phyloP scores from a whole-genome alignment of 2,113 vertebrate species.

The Ovis canadensis region DNA sequence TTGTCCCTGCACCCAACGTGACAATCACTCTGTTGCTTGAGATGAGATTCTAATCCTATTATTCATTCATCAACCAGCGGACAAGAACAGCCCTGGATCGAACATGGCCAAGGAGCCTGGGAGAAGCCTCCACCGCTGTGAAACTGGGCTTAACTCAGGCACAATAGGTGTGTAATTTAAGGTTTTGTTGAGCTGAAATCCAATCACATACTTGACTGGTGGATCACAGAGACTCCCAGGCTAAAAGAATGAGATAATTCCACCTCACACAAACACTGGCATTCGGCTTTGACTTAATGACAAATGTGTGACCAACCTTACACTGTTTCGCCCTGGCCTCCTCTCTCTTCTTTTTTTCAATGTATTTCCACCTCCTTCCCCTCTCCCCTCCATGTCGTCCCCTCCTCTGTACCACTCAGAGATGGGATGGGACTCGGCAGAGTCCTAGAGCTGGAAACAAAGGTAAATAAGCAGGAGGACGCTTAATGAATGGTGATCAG shows the following conservation, averaged over 20 bases:
- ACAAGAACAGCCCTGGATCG: slow-evolving; percentile 85
- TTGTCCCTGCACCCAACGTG: slow-evolving; percentile 83
- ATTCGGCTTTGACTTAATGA: slow-evolving; percentile 81
- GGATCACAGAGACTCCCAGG: slow-evolving; percentile 94
- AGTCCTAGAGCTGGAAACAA: background rate
- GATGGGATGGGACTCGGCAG: background rate
- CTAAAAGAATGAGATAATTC: slow-evolving; percentile 88
- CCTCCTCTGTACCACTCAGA: background rate
- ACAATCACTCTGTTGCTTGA: slow-evolving; percentile 85
- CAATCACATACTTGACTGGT: slow-evolving; percentile 99
- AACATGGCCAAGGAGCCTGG: slow-evolving; percentile 86
- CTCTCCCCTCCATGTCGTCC: background rate
- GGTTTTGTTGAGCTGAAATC: slow-evolving; percentile 99
- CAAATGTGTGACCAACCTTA: slow-evolving; percentile 82
- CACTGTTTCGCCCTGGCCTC: slow-evolving; percentile 44
- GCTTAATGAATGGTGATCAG: background rate
- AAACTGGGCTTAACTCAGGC: slow-evolving; percentile 91
- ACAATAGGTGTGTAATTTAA: slow-evolving; percentile 99
- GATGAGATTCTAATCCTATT: slow-evolving; percentile 94
- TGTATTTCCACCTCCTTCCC: slow-evolving; percentile 14
- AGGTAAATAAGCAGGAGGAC: background rate
- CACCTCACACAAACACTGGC: slow-evolving; percentile 88
- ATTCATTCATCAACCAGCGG: slow-evolving; percentile 90
- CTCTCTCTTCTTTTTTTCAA: background rate
- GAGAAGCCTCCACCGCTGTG: slow-evolving; percentile 86